phyloP scores from a whole-genome alignment of 2,888 invertebrate genomes.

The Mythimna impura region DNA sequence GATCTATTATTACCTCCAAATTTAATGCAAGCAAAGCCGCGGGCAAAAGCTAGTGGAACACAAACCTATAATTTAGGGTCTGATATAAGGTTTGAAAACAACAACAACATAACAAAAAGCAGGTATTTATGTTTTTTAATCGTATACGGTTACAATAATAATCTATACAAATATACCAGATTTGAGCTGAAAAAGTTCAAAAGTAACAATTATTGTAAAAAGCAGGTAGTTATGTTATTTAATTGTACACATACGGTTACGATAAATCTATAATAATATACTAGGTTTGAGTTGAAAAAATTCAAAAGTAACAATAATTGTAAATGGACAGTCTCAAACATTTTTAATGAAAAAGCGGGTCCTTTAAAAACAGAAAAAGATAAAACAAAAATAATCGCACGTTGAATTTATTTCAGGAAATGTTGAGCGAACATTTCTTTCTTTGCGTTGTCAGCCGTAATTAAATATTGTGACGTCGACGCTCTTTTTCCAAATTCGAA shows the following conservation, averaged over 20 bases:
- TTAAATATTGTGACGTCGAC: conserved; percentile 16
- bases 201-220: not conserved
- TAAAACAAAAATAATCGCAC: conserved; percentile 22
- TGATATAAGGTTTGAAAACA: not conserved
- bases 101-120: not conserved
- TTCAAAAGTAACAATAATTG: not conserved
- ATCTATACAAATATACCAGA: too few relatives aligned
- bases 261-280: not conserved
- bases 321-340: not conserved
- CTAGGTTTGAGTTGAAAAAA: not conserved
- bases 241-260: not conserved
- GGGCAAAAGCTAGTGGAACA: not conserved
- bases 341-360: not conserved
- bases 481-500: conserved; percentile 5
- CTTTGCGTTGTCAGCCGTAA: conserved; percentile 18
- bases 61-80: not conserved
- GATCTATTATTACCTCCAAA: too few relatives aligned
- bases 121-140: not conserved
- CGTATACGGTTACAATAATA: not conserved
- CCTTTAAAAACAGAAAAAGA: not conserved
- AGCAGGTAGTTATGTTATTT: not conserved
- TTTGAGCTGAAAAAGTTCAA: not conserved
- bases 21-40: too few relatives aligned
- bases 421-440: not conserved
- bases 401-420: conserved; percentile 34